phyloP scores from a whole-genome alignment of 2,113 vertebrate genomes.

The Cardinalis cardinalis region DNA sequence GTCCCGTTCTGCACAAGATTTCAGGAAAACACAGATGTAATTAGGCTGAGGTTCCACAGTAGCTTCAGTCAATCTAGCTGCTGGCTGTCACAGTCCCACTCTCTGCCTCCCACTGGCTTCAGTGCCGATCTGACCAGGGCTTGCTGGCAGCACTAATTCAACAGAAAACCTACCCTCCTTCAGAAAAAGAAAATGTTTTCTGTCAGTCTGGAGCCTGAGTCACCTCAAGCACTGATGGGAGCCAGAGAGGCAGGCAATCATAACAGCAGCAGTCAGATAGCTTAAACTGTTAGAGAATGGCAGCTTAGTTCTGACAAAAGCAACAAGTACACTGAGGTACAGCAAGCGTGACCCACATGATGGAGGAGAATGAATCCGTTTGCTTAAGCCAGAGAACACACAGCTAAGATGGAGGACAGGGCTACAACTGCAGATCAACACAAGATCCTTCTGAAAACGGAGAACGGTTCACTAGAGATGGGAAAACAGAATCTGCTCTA shows the following conservation, averaged over 20 bases:
- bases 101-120: neutral
- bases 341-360: fast-evolving
- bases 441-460: neutral
- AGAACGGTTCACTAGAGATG: neutral
- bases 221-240: neutral
- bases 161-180: neutral
- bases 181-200: neutral
- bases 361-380: fast-evolving
- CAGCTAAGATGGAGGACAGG: neutral
- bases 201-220: constrained; percentile 20
- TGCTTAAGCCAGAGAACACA: neutral
- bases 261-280: neutral
- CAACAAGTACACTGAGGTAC: neutral
- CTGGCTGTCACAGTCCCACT: neutral
- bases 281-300: neutral
- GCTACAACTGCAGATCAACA: neutral
- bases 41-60: neutral
- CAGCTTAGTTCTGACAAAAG: neutral
- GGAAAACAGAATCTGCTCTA: constrained; percentile 28
- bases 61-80: neutral
- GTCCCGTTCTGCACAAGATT: neutral
- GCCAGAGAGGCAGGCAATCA: neutral
- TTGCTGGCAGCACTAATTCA: neutral
- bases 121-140: neutral
- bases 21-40: neutral